Conservation (phyloP, 2,113 vertebrate genomes). For the Eubucco bourcierii region DNA sequence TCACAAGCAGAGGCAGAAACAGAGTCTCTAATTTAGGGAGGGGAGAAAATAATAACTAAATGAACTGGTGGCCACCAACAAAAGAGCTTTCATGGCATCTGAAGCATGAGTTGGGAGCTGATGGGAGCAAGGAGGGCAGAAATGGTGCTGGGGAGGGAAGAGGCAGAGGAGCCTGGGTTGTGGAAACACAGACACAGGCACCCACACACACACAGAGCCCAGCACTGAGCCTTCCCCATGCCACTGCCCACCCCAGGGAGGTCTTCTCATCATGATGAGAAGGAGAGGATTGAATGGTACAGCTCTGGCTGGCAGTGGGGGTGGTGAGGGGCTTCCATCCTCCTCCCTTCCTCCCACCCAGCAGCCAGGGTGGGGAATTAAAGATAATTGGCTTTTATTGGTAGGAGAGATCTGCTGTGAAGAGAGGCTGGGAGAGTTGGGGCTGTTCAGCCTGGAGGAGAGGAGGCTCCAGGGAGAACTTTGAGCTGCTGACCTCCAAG, state of each 20-base stretch:
- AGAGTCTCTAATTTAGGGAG: neutral
- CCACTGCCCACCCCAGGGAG: neutral
- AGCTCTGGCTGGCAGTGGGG: neutral
- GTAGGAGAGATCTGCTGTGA: neutral
- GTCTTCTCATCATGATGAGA: neutral
- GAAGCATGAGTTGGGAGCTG: neutral
- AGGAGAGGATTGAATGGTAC: neutral
- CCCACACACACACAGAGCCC: neutral
- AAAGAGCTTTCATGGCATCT: constrained; percentile 29
- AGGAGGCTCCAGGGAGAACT: too few relatives aligned
- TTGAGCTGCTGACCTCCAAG: too few relatives aligned
- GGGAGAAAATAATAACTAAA: too few relatives aligned
- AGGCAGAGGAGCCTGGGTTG: neutral
- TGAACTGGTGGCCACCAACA: neutral
- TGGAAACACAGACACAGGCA: neutral
- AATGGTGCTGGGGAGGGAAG: neutral
- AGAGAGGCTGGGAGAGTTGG: too few relatives aligned
- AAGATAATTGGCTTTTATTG: neutral
- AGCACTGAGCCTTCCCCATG: neutral
- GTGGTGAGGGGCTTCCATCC: neutral
- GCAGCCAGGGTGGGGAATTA: neutral
- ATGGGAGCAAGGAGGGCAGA: neutral
- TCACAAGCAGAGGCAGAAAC: neutral
- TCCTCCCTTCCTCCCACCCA: neutral
- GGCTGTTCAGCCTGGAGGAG: too few relatives aligned